phyloP scores from a whole-genome alignment of 2,113 vertebrate genomes.

The Corythornis madagascariensis region DNA sequence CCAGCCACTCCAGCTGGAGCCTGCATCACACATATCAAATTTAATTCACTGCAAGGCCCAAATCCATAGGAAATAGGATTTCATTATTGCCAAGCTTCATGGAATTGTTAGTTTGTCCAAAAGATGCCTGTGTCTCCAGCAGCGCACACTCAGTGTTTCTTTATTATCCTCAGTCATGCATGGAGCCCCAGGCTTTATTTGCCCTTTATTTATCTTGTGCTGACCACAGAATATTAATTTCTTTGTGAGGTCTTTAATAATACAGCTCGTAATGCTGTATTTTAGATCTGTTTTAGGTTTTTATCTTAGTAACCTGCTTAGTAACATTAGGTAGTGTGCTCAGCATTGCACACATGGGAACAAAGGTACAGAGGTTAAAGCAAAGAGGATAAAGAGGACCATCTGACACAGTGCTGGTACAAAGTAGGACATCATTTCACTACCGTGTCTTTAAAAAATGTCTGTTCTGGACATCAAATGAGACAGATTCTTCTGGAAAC shows the following conservation, averaged over 20 bases:
- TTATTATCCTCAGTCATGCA: neutral
- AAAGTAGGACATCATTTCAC: neutral
- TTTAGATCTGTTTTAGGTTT: conserved; percentile 31
- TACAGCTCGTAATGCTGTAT: neutral
- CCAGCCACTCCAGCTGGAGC: neutral
- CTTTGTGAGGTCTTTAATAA: neutral
- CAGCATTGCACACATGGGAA: neutral
- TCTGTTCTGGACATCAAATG: neutral
- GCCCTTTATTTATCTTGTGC: conserved; percentile 39
- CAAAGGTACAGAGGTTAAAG: neutral
- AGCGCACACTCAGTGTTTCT: neutral
- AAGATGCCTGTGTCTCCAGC: conserved; percentile 11
- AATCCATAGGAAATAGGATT: neutral
- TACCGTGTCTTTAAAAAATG: neutral
- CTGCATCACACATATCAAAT: neutral
- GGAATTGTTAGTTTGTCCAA: conserved; percentile 30
- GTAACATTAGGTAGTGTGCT: neutral
- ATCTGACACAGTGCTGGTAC: neutral
- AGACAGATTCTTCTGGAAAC: conserved; percentile 29
- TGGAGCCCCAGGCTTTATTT: conserved; percentile 37
- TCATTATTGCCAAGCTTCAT: neutral
- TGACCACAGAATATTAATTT: conserved; percentile 49
- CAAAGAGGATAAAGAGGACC: neutral
- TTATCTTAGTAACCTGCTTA: conserved; percentile 38
- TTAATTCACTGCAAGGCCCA: conserved; percentile 22